phyloP scores from a whole-genome alignment of 2,113 vertebrate genomes.

The Scophthalmus maximus region DNA sequence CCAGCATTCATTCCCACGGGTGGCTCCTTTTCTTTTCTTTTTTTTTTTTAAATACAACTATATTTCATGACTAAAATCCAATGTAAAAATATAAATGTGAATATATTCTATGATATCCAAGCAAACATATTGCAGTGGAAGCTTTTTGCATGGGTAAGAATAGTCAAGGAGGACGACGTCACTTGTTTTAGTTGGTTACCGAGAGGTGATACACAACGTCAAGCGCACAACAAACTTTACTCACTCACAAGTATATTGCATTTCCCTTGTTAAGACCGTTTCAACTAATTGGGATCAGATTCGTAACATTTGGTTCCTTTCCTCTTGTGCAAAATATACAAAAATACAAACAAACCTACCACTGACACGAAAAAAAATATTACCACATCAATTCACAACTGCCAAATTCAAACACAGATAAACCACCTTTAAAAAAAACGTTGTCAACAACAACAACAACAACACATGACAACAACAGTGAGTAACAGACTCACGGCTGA shows the following conservation, averaged over 20 bases:
- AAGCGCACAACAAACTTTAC: constrained; percentile 64
- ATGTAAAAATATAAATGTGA: constrained; percentile 86
- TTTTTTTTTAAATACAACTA: constrained; percentile 59
- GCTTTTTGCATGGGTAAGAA: constrained; percentile 73
- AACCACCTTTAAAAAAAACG: constrained; percentile 58
- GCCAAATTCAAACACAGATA: constrained; percentile 70
- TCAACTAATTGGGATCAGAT: constrained; percentile 75
- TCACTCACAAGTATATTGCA: constrained; percentile 76
- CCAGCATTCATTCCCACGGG: constrained; percentile 67
- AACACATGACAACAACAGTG: constrained; percentile 43
- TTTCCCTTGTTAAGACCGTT: constrained; percentile 83
- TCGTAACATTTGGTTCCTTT: constrained; percentile 85
- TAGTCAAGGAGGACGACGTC: constrained; percentile 61
- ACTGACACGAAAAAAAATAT: constrained; percentile 51
- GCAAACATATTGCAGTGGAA: constrained; percentile 72
- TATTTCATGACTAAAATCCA: constrained; percentile 77
- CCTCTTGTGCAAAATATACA: constrained; percentile 87
- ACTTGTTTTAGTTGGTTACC: constrained; percentile 74
- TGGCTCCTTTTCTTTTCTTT: constrained; percentile 53
- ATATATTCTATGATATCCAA: constrained; percentile 76
- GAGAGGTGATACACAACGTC: constrained; percentile 60
- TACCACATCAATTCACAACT: constrained; percentile 60
- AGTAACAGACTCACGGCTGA: constrained; percentile 51
- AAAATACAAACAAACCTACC: constrained; percentile 46
- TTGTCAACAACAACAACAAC: constrained; percentile 46